These are phyloP conservation scores for Yponomeuta cagnagella DNA, from an alignment of 2,888 invertebrate species.

Conservation along the genomic window DNA sequence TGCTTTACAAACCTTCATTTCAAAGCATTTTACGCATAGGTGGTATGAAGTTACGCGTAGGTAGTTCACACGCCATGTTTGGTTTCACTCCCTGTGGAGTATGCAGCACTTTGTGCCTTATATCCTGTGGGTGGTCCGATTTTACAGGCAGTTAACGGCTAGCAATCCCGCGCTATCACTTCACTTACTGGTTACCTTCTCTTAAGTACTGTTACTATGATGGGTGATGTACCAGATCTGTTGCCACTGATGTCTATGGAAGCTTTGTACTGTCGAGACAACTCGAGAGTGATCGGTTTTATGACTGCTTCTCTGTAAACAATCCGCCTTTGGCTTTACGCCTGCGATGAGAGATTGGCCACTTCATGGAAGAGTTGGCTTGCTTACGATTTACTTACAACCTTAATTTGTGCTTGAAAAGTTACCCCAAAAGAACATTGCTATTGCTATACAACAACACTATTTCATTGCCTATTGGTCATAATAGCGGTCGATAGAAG, in stretches of 20 bases:
- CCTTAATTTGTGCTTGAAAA: too few relatives aligned
- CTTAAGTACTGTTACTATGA: not conserved
- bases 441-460: too few relatives aligned
- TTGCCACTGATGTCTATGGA: not conserved
- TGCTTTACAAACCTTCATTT: not conserved
- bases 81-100: slow-evolving; percentile 1
- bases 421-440: too few relatives aligned
- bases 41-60: not conserved
- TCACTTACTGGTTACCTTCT: not conserved
- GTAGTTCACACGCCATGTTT: not conserved
- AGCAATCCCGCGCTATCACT: not conserved
- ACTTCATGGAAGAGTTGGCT: not conserved
- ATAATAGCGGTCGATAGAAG: too few relatives aligned
- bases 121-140: slow-evolving; percentile 40
- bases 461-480: too few relatives aligned
- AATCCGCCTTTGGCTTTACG: not conserved
- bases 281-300: slow-evolving; percentile 5
- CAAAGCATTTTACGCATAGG: not conserved
- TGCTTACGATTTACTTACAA: not conserved
- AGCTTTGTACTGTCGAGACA: slow-evolving; percentile 13
- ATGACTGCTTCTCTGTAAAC: not conserved
- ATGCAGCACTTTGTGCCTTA: not conserved
- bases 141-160: slow-evolving; percentile 36
- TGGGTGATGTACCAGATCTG: not conserved
- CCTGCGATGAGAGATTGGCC: not conserved